Evolutionary conservation across 2,797 vertebrate species (phyloP).

Genomic region (Hypotaenidia okinawae): DNA sequence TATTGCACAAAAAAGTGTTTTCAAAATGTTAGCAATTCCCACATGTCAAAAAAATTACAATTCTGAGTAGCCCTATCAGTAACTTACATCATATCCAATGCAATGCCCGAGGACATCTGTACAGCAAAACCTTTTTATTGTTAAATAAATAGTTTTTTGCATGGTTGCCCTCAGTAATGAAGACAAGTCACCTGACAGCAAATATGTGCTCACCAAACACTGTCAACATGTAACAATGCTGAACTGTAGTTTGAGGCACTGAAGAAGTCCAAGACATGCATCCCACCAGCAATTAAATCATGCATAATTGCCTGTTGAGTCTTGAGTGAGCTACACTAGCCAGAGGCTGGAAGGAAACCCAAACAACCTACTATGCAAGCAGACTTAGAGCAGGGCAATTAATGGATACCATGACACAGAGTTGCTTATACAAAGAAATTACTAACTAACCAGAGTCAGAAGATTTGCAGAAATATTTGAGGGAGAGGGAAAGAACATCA

Average conservation of each 20-base stretch:
- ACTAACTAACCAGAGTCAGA: background rate
- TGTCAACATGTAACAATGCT: background rate
- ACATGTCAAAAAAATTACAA: background rate
- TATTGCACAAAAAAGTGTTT: background rate
- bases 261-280: background rate
- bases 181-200: constrained; percentile 51
- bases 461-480: background rate
- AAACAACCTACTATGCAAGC: background rate
- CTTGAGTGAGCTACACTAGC: background rate
- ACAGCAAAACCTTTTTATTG: constrained; percentile 32
- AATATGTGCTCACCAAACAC: constrained; percentile 26
- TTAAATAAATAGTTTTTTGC: constrained; percentile 41
- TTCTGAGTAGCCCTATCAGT: background rate
- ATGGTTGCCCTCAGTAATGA: constrained; percentile 18
- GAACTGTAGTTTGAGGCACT: constrained; percentile 1
- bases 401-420: background rate
- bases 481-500: background rate
- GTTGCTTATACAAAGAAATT: background rate
- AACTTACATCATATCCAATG: constrained; percentile 9
- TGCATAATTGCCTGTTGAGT: constrained; percentile 11
- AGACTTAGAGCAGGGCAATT: background rate
- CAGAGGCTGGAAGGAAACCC: background rate
- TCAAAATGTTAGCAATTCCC: background rate
- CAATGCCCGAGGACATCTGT: background rate
- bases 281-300: constrained; percentile 37